Base-by-base conservation (phyloP, 2,888 invertebrate genomes). In the Nymphalis urticae region DNA sequence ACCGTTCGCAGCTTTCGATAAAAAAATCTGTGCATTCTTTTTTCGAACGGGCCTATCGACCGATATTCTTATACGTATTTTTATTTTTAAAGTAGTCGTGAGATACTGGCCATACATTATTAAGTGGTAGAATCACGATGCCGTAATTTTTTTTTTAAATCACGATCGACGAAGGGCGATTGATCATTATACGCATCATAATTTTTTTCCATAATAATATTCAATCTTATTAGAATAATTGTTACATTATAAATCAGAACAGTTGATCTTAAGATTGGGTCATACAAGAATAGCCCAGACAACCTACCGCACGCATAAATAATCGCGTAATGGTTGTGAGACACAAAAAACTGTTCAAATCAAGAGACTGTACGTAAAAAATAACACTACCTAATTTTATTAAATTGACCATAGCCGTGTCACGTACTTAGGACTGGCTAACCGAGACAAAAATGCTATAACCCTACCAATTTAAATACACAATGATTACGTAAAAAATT, bases 91-190 rank as follows among this genome's bases (percentile, higher is more conserved):
- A 87, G 90, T 88, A 91, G 91, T 89, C 91, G 90, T 91, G 91
- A 91, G 90, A 90, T 92, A 90, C 89, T 79, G 86, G 79, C 79
- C 85, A 87, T 56, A 56, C 32, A 86, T 89, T 89, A 90, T 90
- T 90, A 90, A 90, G 90, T 89, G 89, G 90, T 89, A 85, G 88
- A 89, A 89, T 88, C 90, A 89, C 89, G 89, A 86, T 75, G 82
- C 76, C 73, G 82, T 88, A 81, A 84, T 87, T 86, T 77, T 82
- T 87, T 85, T 85, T 88, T 86, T 84, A 73, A 79, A 82, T 86
- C 87, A 86, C 88, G 86, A 85, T 75, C 85, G 85, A 86, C 85
- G 87, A 87, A 87, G 86, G 86, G 87, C 85, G 87, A 88, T 86
- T 87, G 86, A 86, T 89, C 86, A 90, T 90, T 88, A 89, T 86